Base-by-base conservation (phyloP, 2,113 vertebrate genomes). In the Atractosteus spatula region DNA sequence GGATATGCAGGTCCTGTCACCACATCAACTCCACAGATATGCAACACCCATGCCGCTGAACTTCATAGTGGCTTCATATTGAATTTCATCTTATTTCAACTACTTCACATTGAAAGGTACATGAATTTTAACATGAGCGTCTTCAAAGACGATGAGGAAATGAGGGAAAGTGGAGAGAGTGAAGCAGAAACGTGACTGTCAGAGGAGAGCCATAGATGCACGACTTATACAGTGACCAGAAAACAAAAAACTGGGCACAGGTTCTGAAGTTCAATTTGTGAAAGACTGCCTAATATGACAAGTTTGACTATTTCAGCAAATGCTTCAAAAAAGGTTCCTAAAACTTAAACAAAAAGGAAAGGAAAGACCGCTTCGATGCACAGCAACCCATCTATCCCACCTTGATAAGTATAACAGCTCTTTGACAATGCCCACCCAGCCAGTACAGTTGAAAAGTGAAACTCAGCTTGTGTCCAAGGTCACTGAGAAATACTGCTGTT, bases 21-120 rank as follows among this genome's bases (percentile, higher is more conserved):
- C 66, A 75, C 65, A 68, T 68, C 76, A 73, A 57, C 67, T 79
- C 77, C 71, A 69, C 62, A 64, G 56, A 66, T 54, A 62, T 68
- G 65, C 51, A 16, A 75, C 44, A 12, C 44, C 64, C 45, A 55
- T 54, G 16, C 55, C 16, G 62, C 12, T 44, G 43, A 45, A 8
- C n/a, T 61, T 44, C 29, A 17, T 68, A 55, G 59, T 69, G 45
- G 57, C 41, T 57, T 61, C 71, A 67, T 45, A 14, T 11, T 54
- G 12, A 13, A 8, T 56, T 62, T 42, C 4, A 51, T 51, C 5
- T 7, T 51, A 51, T 51, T 5, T 59, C 14, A 5, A 59, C 12
- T 13, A 59, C 57, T 59, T 59, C 6, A 16, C 57, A 59, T 59
- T 59, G 13, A 59, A 59, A 11, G 57, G 57, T 59, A 59, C 57